These are phyloP conservation scores for Papilio helenus DNA, from an alignment of 1,140 invertebrate genomes.

Conservation along the genomic window DNA sequence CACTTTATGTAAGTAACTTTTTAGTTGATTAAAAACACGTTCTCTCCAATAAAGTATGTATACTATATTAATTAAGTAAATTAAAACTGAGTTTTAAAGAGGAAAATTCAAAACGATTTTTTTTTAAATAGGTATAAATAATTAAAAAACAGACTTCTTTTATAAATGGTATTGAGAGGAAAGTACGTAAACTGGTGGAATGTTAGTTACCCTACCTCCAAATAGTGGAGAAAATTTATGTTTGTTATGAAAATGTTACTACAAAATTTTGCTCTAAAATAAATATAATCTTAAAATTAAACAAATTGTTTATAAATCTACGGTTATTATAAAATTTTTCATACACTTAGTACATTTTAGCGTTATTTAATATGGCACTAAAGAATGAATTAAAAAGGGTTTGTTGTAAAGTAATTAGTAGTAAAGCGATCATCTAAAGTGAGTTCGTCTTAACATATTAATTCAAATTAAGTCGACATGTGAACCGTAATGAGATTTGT, in stretches of 20 bases:
- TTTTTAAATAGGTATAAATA: too few species aligned
- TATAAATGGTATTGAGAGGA: too few species aligned
- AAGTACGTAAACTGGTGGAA: too few species aligned
- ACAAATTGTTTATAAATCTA: too few species aligned
- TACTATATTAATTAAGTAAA: neutral
- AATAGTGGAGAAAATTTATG: too few species aligned
- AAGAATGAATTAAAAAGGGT: neutral
- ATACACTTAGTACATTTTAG: too few species aligned
- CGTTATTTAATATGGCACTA: neutral
- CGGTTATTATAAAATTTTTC: too few species aligned
- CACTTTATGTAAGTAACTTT: neutral
- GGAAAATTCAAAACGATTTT: too few species aligned
- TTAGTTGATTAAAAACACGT: neutral
- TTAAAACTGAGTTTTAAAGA: neutral
- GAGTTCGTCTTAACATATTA: conserved; percentile 6
- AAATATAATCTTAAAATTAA: too few species aligned
- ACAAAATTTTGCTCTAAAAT: neutral
- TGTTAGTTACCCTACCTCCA: too few species aligned
- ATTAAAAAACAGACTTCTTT: too few species aligned
- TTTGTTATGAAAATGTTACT: too few species aligned
- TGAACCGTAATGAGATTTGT: conserved; percentile 16
- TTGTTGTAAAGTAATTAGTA: conserved; percentile 8
- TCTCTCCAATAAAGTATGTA: neutral
- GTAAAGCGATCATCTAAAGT: neutral
- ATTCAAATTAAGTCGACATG: conserved; percentile 4